Base-by-base conservation (phyloP, 2,888 invertebrate genomes). In the Caenorhabditis doughertyi region DNA sequence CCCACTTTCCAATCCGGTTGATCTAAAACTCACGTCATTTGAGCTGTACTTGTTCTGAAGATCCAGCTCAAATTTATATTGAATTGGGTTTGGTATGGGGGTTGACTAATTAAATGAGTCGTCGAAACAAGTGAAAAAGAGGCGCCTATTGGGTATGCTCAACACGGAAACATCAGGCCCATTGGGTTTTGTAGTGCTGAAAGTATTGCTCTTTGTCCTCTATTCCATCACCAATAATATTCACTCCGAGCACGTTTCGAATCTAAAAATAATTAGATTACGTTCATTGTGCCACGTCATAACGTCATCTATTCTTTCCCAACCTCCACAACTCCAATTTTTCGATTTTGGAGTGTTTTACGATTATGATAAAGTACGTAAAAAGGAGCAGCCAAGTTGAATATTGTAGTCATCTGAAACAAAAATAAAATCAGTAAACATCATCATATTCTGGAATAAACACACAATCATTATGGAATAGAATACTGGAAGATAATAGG, bases 11-110 rank as follows among this genome's bases (percentile, higher is more conserved):
- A 35, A 47, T 47, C 32, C n/a, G 16, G 21, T 62, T 72, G 72
- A 72, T 72, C 72, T 62, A 44, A 71, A 58, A 62, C 72, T 29
- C 72, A 72, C 72, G 72, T 72, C 72, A 72, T 13, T 72, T 72
- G 72, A 72, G 72, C 72, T 72, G 72, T 47, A 58, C 56, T 58
- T 29, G 47, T 60, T n/a, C 27, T 71, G 27, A 25, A 23, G 27
- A 27, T 55, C 18, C 42, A 68, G 68, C 68, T 58, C 62, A 58
- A 53, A 51, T 72, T 51, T 62, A n/a, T n/a, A n/a, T 53, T 72
- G 39, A 39, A 39, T 72, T 47, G 58, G 60, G 32, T 35, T 11
- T 21, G 18, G 25, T 25, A 35, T 39, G n/a, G 55, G 32, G 32
- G n/a, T 42, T 23, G 39, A 16, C 18, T 62, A 72, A 72, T 62